These are phyloP conservation scores for Elanus axillaris DNA, from an alignment of 2,113 vertebrate species.

Conservation along the genomic window DNA sequence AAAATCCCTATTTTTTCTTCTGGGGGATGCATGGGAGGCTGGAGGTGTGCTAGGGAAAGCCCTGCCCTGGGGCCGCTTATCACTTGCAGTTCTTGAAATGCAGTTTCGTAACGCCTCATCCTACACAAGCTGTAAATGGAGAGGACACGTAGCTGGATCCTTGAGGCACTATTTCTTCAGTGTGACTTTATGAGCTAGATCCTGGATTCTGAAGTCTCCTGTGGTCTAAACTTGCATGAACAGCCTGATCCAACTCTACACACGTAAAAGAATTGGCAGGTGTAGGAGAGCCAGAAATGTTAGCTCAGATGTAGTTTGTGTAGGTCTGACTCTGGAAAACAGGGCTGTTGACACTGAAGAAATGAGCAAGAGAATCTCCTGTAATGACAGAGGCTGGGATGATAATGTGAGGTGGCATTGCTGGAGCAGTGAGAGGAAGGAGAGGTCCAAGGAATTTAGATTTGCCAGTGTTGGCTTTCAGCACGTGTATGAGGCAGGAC, in stretches of 20 bases:
- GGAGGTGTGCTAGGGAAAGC: neutral
- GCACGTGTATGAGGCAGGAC: rapidly evolving
- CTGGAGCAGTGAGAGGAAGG: neutral
- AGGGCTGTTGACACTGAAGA: neutral
- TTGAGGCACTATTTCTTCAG: neutral
- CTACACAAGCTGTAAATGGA: neutral
- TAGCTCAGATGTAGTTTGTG: neutral
- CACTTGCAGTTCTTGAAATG: neutral
- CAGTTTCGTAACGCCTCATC: neutral
- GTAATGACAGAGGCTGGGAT: neutral
- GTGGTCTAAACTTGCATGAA: neutral
- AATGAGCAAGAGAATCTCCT: neutral
- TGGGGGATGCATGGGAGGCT: neutral
- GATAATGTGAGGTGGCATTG: neutral
- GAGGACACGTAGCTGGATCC: neutral
- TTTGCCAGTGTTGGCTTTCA: neutral
- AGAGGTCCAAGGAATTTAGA: neutral
- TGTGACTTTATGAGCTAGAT: neutral
- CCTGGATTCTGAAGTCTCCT: neutral
- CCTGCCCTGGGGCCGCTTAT: neutral
- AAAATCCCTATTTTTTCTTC: neutral
- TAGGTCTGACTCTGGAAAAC: neutral
- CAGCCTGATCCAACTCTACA: neutral
- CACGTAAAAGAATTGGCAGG: neutral
- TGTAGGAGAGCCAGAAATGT: neutral